Base-by-base conservation (phyloP, 2,888 invertebrate species). In the Neria commutata region DNA sequence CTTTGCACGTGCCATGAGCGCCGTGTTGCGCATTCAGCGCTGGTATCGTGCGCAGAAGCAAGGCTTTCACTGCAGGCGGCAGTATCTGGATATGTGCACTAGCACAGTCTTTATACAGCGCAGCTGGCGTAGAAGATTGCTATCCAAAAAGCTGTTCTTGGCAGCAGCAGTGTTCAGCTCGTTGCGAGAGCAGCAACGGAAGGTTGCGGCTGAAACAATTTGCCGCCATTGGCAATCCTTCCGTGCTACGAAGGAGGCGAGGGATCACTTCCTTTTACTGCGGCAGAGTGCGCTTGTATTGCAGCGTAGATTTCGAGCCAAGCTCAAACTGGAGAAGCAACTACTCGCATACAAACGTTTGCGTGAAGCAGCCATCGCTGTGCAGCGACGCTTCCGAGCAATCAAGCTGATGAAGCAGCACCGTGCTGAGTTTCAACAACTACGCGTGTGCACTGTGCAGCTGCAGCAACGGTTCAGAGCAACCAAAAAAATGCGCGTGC, bases 71-170 rank as follows among this genome's bases (percentile, higher is more conserved):
- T 74, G 81, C 17, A 82, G 83, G 51, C 56, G 70, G 2, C 56
- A 74, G 1, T 88, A 81, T 67, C 55, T 83, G 1, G 61, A 72
- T 24, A 63, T 82, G 14, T 83, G 81, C 56, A 72, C 79, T 8
- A 80, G 85, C 3, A 72, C 78, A 0, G 66, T 83, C 2, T 71
- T 74, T 10, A 74, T 89, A 49, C 89, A 89, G 72, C 79, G 68
- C 1, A 78, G 81, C 61, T 81, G 84, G 66, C 83, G 83, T 61
- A 81, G 84, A 0, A 69, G 74, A 1, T 55, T 68, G 1, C 72
- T 80, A 40, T 74, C 78, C 2, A 64, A 65, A 24, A 72, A 75
- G 40, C 52, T 81, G 4, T 56, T 73, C 19, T 61, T 61, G 1
- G 70, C 71, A 1, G 76, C 76, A 1, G 48, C 57, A 1, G 63